These are phyloP conservation scores for Allygus modestus DNA, from an alignment of 2,888 invertebrate genomes.

Conservation along the genomic window DNA sequence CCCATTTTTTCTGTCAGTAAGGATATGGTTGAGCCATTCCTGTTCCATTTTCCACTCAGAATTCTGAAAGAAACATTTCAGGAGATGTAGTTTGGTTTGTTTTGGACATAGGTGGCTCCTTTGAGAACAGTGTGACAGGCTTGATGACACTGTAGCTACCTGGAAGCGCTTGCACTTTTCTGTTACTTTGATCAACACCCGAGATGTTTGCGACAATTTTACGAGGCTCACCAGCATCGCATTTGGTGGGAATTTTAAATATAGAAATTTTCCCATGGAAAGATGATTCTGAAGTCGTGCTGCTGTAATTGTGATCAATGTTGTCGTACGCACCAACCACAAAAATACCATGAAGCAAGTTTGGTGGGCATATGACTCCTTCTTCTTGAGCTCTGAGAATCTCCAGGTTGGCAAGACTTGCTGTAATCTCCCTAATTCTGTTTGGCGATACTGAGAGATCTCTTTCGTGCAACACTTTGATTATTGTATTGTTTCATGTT, in stretches of 20 bases:
- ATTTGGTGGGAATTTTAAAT: background rate
- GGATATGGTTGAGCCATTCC: no score
- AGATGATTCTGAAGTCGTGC: no score
- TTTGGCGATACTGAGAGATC: background rate
- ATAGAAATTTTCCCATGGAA: constrained; percentile 1
- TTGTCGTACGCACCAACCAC: background rate
- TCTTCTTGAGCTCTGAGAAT: background rate
- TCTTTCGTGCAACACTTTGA: background rate
- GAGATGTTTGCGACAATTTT: background rate
- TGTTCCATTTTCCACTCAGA: no score
- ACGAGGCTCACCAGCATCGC: background rate
- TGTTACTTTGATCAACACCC: background rate
- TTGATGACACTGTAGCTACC: background rate
- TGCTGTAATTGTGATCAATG: constrained; percentile 8
- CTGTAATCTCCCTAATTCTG: constrained; percentile 8
- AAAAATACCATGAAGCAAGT: background rate
- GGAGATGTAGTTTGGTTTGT: background rate
- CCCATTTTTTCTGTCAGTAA: constrained; percentile 1
- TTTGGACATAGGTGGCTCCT: background rate
- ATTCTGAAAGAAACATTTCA: background rate
- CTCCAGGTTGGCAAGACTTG: background rate
- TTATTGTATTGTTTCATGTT: constrained; percentile 1
- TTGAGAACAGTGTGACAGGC: background rate
- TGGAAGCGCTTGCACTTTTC: background rate
- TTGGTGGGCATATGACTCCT: background rate